phyloP scores from a whole-genome alignment of 2,797 vertebrate species.

The Ciconia nigra region DNA sequence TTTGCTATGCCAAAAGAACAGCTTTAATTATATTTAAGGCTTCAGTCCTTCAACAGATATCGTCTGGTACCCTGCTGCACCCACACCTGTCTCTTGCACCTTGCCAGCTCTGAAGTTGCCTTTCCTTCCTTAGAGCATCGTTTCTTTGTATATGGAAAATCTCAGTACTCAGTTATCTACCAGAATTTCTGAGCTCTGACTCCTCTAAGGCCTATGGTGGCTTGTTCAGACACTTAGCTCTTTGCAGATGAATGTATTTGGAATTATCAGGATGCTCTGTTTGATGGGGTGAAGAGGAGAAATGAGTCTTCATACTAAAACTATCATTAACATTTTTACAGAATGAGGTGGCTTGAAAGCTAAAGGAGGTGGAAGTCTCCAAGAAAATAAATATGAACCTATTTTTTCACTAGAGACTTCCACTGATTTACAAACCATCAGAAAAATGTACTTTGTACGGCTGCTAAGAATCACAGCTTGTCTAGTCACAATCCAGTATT shows the following conservation, averaged over 20 bases:
- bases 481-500: conserved; percentile 50
- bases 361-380: conserved; percentile 16
- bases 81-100: not conserved
- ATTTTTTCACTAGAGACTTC: conserved; percentile 26
- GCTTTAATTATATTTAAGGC: not conserved
- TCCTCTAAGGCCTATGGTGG: conserved; percentile 40
- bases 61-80: not conserved
- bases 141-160: conserved; percentile 53
- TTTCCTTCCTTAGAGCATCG: not conserved
- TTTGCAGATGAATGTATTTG: conserved; percentile 19
- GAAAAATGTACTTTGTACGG: not conserved
- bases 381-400: conserved; percentile 60
- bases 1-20: not conserved
- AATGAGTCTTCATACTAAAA: conserved; percentile 47
- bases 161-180: conserved; percentile 15
- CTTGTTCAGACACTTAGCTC: conserved; percentile 37
- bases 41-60: not conserved
- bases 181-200: conserved; percentile 56
- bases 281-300: conserved; percentile 1
- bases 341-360: conserved; percentile 22
- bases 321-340: conserved; percentile 51
- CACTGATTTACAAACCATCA: conserved; percentile 51
- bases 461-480: conserved; percentile 60
- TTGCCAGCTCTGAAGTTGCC: conserved; percentile 23
- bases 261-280: conserved; percentile 52